Percentiles rank a stretch among this genome's conserved stretches.
Conservation (phyloP, 2,888 invertebrate genomes). For the Watsonalla binaria region DNA sequence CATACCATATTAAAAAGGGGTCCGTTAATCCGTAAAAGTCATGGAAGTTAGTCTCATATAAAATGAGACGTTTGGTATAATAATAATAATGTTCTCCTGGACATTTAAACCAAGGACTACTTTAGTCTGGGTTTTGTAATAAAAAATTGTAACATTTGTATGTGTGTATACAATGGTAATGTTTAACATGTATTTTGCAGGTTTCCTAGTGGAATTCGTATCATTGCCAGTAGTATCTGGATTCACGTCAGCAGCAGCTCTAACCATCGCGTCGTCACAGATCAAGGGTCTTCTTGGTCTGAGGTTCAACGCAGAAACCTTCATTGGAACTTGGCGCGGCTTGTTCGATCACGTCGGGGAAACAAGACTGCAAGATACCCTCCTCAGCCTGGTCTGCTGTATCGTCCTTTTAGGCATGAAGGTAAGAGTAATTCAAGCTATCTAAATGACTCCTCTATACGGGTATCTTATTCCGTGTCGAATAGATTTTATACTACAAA, state of each 20-base stretch:
- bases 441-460: too few relatives aligned
- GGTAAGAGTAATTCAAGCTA: slow-evolving; percentile 55
- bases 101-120: too few relatives aligned
- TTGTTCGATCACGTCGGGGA: slow-evolving; percentile 74
- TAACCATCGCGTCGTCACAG: slow-evolving; percentile 87
- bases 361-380: slow-evolving; percentile 78
- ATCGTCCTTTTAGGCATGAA: slow-evolving; percentile 79
- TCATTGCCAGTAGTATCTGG: slow-evolving; percentile 86
- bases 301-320: slow-evolving; percentile 79
- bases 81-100: too few relatives aligned
- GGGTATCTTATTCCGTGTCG: too few relatives aligned
- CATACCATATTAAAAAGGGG: too few relatives aligned
- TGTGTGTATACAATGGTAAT: too few relatives aligned
- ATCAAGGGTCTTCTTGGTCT: slow-evolving; percentile 83
- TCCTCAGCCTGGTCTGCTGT: slow-evolving; percentile 81
- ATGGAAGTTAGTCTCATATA: too few relatives aligned
- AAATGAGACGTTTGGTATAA: too few relatives aligned
- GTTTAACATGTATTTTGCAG: slow-evolving; percentile 49
- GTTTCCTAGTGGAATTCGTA: slow-evolving; percentile 86
- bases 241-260: slow-evolving; percentile 86
- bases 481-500: too few relatives aligned
- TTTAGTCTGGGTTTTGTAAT: too few relatives aligned
- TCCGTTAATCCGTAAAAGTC: too few relatives aligned
- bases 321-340: slow-evolving; percentile 79
- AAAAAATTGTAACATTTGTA: too few relatives aligned